Conservation (phyloP, 2,888 invertebrate species). For the Drosophila borborema region DNA sequence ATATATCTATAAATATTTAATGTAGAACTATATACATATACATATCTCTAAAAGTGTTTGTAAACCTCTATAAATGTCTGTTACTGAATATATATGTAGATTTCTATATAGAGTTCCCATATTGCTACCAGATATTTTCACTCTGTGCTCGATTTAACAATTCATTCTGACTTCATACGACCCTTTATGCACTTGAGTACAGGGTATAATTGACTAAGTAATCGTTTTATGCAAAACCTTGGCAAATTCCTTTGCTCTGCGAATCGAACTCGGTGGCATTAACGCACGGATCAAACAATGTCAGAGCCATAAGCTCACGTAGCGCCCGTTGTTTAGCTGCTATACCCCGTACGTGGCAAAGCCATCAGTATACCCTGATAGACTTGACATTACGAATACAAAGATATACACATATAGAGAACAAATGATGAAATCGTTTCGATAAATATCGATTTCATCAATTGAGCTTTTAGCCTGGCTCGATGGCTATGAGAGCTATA, state of each 20-base stretch:
- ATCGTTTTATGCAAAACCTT: slow-evolving; percentile 1
- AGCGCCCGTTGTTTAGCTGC: slow-evolving; percentile 13
- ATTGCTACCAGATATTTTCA: background rate
- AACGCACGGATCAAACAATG: slow-evolving; percentile 25
- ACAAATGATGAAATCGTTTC: no score
- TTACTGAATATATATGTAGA: background rate
- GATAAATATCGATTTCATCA: background rate
- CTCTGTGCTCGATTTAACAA: background rate
- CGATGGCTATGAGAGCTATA: no score
- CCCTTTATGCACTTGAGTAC: background rate
- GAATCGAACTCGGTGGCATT: slow-evolving; percentile 11
- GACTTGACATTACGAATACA: no score
- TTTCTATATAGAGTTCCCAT: background rate
- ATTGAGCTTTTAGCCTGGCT: background rate
- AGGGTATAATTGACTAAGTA: background rate
- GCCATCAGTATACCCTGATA: background rate
- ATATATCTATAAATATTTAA: background rate
- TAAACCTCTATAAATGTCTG: background rate
- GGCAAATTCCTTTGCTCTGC: slow-evolving; percentile 7
- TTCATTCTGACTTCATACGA: background rate
- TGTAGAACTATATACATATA: no score
- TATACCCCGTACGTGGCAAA: background rate
- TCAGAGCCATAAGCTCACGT: slow-evolving; percentile 42
- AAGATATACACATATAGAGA: background rate
- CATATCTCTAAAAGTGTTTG: no score